phyloP scores from a whole-genome alignment of 2,888 invertebrate species.

The Malachius bipustulatus region DNA sequence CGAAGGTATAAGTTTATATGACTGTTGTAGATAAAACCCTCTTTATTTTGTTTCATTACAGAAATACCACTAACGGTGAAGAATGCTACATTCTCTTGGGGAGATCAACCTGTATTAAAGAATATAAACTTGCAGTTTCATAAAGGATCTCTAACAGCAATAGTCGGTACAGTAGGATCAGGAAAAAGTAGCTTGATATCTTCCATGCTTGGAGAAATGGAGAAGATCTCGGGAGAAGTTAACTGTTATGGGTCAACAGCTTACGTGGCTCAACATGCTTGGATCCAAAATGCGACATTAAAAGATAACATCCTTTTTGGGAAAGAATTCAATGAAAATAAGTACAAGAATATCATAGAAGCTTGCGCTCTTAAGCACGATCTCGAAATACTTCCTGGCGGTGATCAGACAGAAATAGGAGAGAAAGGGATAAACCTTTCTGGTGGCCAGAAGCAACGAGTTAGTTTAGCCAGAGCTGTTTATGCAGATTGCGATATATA shows the following conservation, averaged over 20 bases:
- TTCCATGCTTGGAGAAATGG: constrained; percentile 85
- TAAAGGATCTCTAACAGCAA: constrained; percentile 60
- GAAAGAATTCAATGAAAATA: constrained; percentile 51
- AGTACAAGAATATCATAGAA: constrained; percentile 71
- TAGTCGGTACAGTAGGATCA: constrained; percentile 80
- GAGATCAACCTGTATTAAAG: constrained; percentile 53
- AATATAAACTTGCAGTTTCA: constrained; percentile 64
- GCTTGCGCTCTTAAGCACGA: constrained; percentile 87
- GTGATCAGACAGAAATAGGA: constrained; percentile 95
- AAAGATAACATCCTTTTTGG: constrained; percentile 91
- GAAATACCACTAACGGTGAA: constrained; percentile 73
- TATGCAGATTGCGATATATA: constrained; percentile 82
- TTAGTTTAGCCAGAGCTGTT: constrained; percentile 83
- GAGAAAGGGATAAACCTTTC: constrained; percentile 79
- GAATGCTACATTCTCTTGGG: constrained; percentile 86
- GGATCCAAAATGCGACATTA: constrained; percentile 95
- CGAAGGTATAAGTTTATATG: constrained; percentile 43
- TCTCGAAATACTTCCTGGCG: constrained; percentile 87
- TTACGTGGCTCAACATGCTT: constrained; percentile 90
- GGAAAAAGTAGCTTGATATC: constrained; percentile 84
- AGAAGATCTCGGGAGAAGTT: constrained; percentile 66
- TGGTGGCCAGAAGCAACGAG: constrained; percentile 89
- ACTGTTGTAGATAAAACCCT: not conserved
- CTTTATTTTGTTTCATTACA: constrained; percentile 13
- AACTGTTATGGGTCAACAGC: constrained; percentile 59